Percentiles rank a stretch among this genome's conserved stretches.
Conservation (phyloP, 2,113 vertebrate genomes). For the Edolisoma coerulescens region DNA sequence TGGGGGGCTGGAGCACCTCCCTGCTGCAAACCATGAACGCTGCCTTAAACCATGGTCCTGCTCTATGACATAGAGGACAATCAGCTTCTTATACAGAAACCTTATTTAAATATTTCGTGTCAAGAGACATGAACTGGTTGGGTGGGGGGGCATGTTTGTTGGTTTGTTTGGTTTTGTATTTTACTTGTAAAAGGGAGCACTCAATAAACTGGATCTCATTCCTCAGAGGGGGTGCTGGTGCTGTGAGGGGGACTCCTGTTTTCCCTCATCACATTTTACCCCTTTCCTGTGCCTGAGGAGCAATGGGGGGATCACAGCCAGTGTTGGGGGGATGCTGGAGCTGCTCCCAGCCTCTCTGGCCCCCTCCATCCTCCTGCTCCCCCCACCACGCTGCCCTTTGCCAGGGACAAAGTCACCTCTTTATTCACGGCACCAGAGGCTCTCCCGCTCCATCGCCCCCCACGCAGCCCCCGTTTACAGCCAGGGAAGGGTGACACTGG, state of each 20-base stretch:
- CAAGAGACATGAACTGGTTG: background rate
- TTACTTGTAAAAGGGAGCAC: background rate
- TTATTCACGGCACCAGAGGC: background rate
- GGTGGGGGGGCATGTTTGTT: background rate
- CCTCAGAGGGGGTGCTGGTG: background rate
- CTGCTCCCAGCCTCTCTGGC: background rate
- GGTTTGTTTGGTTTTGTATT: background rate
- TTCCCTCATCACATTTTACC: background rate
- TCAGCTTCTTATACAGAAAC: background rate
- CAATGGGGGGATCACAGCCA: rapidly evolving
- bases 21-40: background rate
- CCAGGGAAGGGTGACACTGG: background rate
- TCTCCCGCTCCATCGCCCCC: background rate
- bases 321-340: background rate
- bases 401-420: background rate
- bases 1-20: background rate
- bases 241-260: background rate
- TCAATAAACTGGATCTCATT: slow-evolving; percentile 11
- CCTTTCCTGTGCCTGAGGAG: background rate
- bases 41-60: slow-evolving; percentile 51
- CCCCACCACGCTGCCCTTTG: rapidly evolving
- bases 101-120: slow-evolving; percentile 14
- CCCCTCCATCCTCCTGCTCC: background rate
- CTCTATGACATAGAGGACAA: slow-evolving; percentile 7
- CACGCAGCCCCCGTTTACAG: background rate